Evolutionary conservation across 2,888 invertebrate species (phyloP).

Genomic region (Nesidiocoris tenuis): DNA sequence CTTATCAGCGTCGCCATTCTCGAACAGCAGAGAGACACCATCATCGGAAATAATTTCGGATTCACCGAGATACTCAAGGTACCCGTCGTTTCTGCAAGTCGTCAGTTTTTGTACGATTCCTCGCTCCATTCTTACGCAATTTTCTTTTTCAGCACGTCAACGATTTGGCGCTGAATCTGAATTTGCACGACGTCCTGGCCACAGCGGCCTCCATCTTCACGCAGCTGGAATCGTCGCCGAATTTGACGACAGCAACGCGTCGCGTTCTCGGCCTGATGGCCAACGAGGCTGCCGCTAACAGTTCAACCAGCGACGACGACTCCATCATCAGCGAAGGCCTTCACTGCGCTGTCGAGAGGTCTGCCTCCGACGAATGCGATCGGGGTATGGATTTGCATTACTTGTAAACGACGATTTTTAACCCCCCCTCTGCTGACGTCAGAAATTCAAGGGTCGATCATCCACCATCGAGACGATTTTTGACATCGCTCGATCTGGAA

Average conservation of each 20-base stretch:
- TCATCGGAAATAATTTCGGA: constrained; percentile 90
- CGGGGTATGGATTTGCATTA: constrained; percentile 21
- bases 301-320: constrained; percentile 43
- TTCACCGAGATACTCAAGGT: constrained; percentile 95
- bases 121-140: constrained; percentile 35
- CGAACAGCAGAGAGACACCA: constrained; percentile 78
- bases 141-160: constrained; percentile 77
- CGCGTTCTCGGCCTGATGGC: constrained; percentile 67
- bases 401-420: too few relatives aligned
- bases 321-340: constrained; percentile 16
- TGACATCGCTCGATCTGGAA: too few relatives aligned
- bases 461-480: too few relatives aligned
- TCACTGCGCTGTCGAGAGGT: constrained; percentile 14
- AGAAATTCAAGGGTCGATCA: too few relatives aligned
- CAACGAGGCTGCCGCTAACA: constrained; percentile 51
- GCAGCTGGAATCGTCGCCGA: constrained; percentile 71
- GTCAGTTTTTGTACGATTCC: too few relatives aligned
- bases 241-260: constrained; percentile 70
- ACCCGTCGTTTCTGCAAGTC: too few relatives aligned
- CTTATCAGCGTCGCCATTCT: constrained; percentile 91
- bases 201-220: constrained; percentile 90
- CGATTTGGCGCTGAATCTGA: constrained; percentile 83
- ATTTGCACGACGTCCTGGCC: constrained; percentile 76
- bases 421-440: too few relatives aligned
- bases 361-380: constrained; percentile 14